Base-by-base conservation (phyloP, 2,888 invertebrate species). In the Ichneumoninae sp. region DNA sequence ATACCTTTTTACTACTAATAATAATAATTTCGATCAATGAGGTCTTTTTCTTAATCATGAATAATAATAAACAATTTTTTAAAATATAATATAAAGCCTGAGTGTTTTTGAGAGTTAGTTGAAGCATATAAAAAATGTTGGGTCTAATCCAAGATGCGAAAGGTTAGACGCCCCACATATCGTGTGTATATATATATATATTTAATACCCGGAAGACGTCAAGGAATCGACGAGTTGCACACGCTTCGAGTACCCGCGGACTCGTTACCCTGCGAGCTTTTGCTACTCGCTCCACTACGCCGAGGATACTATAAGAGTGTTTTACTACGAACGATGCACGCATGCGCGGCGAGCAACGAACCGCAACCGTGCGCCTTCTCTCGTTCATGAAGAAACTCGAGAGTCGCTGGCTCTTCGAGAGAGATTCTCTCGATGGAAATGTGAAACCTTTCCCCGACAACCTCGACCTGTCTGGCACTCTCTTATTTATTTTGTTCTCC, bases 381-480 rank as follows among this genome's bases (percentile, higher is more conserved):
- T 54, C 19, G 54, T 54, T 22, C 54, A 22, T 13, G 22, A 54
- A 22, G 8, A 54, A 22, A 54, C n/a, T 19, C n/a, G 54, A 19
- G 19, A 16, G n/a, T 6, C 50, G 54, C 54, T 7, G 33, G 52
- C n/a, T 8, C 22, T 54, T 54, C 54, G 54, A 19, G 54, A 54
- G 54, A 54, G 19, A 54, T 54, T 54, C 54, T 19, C 22, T 54
- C 54, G 54, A 54, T 54, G n/a, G 54, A 54, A 54, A 22, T 19
- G 22, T 19, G 22, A 22, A 54, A 54, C 54, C 66, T 65, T 66
- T 76, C 75, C 52, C 66, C 40, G 52, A 22, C 69, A 78, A 57
- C 78, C 69, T 69, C 78, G 69, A 50, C 70, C 78, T 40, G 78
- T 78, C 70, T 78, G 57, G 69, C 69, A n/a, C 30, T 57, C 33